phyloP scores from a whole-genome alignment of 2,113 vertebrate species.

The Malurus elegans region DNA sequence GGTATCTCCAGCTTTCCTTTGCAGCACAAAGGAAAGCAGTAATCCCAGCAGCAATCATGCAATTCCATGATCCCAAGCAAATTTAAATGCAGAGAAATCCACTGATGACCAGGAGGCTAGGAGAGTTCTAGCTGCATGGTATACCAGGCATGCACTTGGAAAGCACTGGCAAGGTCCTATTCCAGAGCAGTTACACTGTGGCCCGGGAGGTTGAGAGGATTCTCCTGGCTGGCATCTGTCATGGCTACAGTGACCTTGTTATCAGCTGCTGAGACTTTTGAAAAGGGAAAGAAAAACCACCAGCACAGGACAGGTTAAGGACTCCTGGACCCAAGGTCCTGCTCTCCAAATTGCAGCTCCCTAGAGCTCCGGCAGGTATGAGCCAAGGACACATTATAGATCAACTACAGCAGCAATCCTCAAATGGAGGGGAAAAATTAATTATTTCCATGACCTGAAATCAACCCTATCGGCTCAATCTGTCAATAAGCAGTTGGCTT shows the following conservation, averaged over 20 bases:
- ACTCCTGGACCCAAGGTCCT: neutral
- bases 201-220: neutral
- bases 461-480: neutral
- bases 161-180: neutral
- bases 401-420: neutral
- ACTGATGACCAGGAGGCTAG: accelerated
- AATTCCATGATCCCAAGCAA: neutral
- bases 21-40: neutral
- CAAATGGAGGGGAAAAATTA: neutral
- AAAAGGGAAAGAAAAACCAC: neutral
- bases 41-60: neutral
- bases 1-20: neutral
- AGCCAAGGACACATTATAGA: neutral
- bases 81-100: neutral
- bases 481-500: conserved; percentile 1
- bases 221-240: neutral
- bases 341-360: neutral
- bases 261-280: neutral
- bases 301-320: neutral
- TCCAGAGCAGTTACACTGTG: neutral
- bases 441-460: conserved; percentile 36
- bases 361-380: neutral
- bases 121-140: neutral
- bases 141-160: accelerated
- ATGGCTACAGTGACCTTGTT: neutral